A percentile compares a stretch with the other conserved stretches of the same genome.
phyloP scores from a whole-genome alignment of 2,797 vertebrate species.

The Rhodeus uyekii region DNA sequence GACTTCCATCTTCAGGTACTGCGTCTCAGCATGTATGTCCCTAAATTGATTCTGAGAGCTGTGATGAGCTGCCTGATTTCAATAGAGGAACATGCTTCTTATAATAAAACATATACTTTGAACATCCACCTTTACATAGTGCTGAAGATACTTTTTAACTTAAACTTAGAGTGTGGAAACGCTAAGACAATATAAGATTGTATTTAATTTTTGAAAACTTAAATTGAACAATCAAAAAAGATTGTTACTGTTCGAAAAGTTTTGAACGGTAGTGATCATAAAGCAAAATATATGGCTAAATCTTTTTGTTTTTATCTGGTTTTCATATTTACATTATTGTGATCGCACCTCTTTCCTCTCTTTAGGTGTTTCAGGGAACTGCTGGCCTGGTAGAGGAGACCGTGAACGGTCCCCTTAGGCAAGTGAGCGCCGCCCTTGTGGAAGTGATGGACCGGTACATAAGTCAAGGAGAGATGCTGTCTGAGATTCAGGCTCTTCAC shows the following conservation, averaged over 20 bases:
- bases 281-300: background rate
- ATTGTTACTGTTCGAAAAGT: background rate
- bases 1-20: slow-evolving; percentile 71
- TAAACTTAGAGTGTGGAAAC: too few relatives aligned
- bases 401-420: slow-evolving; percentile 45
- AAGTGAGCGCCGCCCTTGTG: slow-evolving; percentile 67
- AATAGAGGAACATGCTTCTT: background rate
- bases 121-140: background rate
- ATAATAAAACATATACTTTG: background rate
- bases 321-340: background rate
- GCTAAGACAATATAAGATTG: background rate
- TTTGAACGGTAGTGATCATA: background rate
- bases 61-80: background rate
- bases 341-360: background rate
- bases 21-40: background rate
- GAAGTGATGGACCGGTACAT: slow-evolving; percentile 67
- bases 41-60: background rate
- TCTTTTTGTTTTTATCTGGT: background rate
- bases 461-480: slow-evolving; percentile 73
- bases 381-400: slow-evolving; percentile 61
- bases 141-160: background rate
- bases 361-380: slow-evolving; percentile 61
- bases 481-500: slow-evolving; percentile 75
- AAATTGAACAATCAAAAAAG: background rate
- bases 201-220: background rate